Percentiles rank a stretch among this genome's conserved stretches.
Conservation (phyloP, 2,797 vertebrate species). For the Enteromius paludinosus region DNA sequence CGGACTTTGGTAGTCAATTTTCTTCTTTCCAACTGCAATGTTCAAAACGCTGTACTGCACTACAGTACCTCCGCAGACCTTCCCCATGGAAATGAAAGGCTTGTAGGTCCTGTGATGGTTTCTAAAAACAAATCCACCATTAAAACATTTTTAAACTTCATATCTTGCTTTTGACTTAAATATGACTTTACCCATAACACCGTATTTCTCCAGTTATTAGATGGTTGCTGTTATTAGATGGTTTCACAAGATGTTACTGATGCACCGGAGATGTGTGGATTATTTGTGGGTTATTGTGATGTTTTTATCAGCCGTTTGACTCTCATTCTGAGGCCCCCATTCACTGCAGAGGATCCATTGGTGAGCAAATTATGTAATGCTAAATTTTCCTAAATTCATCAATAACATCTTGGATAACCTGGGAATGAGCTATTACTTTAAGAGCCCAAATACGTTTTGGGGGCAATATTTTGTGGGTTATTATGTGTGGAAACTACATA, state of each 20-base stretch:
- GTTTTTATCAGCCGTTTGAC: neutral
- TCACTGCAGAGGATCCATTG: neutral
- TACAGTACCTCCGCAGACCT: neutral
- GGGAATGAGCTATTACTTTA: neutral
- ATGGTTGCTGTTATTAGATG: neutral
- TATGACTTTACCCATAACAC: neutral
- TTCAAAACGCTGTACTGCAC: neutral
- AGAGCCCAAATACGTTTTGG: neutral
- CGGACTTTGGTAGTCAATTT: slow-evolving; percentile 45
- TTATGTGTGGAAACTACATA: neutral
- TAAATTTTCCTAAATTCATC: neutral
- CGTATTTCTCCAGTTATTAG: neutral
- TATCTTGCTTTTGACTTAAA: neutral
- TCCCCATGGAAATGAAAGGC: neutral
- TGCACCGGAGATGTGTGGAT: neutral
- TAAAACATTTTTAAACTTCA: neutral
- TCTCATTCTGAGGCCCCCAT: neutral
- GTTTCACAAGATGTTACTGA: neutral
- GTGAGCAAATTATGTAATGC: neutral
- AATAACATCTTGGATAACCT: neutral
- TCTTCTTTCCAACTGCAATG: neutral
- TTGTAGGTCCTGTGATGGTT: neutral
- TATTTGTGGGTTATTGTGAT: neutral
- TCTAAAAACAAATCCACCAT: neutral
- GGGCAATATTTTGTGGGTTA: neutral